These are phyloP conservation scores for Chloropsis cyanopogon DNA, from an alignment of 2,113 vertebrate genomes.

Conservation along the genomic window DNA sequence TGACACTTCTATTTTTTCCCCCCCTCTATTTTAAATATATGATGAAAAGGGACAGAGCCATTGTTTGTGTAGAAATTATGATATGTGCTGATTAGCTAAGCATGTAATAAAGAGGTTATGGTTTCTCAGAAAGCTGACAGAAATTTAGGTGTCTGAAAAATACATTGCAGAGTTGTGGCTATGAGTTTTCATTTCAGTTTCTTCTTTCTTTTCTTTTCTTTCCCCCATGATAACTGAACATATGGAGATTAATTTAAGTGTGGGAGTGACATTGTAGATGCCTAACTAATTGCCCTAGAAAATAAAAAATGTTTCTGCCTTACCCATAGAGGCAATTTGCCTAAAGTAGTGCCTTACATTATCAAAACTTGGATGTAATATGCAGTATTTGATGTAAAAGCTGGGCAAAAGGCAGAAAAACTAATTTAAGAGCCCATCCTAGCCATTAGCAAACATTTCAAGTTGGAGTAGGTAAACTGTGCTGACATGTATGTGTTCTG, in stretches of 20 bases:
- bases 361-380: neutral
- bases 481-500: neutral
- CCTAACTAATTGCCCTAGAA: conserved; percentile 56
- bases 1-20: neutral
- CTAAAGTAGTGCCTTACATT: neutral
- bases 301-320: conserved; percentile 46
- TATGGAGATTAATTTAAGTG: conserved; percentile 59
- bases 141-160: conserved; percentile 18
- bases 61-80: neutral
- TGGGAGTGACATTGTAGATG: conserved; percentile 51
- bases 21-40: neutral
- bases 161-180: neutral
- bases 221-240: conserved; percentile 17
- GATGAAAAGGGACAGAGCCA: neutral
- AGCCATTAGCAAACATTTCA: neutral
- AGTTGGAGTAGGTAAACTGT: neutral
- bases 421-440: neutral
- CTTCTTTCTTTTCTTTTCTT: neutral
- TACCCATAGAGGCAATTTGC: conserved; percentile 20
- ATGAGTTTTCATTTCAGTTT: conserved; percentile 12
- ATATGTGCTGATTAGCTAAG: neutral
- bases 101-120: conserved; percentile 4
- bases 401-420: neutral
- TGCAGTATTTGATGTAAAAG: neutral
- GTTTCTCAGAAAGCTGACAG: neutral